Conservation (phyloP, 2,797 vertebrate genomes). For the Muscicapa striata region DNA sequence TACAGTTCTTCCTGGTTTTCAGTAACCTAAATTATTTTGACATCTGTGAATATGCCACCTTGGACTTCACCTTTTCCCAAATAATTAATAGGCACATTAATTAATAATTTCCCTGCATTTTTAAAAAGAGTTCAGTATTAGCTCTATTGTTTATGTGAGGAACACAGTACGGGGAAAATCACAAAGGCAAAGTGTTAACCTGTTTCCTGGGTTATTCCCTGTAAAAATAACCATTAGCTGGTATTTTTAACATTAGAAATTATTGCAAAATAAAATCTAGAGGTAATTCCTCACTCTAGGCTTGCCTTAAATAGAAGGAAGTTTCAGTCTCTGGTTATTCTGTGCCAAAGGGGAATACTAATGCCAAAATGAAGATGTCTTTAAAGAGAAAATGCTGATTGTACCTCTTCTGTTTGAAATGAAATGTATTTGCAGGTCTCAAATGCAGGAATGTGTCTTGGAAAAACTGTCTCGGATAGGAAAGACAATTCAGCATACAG, state of each 20-base stretch:
- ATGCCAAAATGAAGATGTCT: background rate
- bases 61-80: slow-evolving; percentile 50
- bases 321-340: background rate
- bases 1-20: slow-evolving; percentile 15
- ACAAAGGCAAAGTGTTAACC: background rate
- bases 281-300: background rate
- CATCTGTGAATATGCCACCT: slow-evolving; percentile 42
- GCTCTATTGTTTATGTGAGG: background rate
- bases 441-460: background rate
- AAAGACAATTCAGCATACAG: background rate
- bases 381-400: background rate
- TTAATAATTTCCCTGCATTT: slow-evolving; percentile 43
- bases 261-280: background rate
- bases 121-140: slow-evolving; percentile 38
- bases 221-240: background rate
- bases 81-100: slow-evolving; percentile 54
- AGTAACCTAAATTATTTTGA: slow-evolving; percentile 71
- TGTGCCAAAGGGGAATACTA: background rate
- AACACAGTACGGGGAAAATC: background rate
- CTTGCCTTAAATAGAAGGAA: background rate
- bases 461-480: background rate
- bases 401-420: background rate
- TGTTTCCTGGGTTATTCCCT: background rate
- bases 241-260: background rate
- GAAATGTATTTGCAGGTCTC: background rate